Evolutionary conservation across 1,140 invertebrate genomes (phyloP).

Genomic region (Galendromus occidentalis): DNA sequence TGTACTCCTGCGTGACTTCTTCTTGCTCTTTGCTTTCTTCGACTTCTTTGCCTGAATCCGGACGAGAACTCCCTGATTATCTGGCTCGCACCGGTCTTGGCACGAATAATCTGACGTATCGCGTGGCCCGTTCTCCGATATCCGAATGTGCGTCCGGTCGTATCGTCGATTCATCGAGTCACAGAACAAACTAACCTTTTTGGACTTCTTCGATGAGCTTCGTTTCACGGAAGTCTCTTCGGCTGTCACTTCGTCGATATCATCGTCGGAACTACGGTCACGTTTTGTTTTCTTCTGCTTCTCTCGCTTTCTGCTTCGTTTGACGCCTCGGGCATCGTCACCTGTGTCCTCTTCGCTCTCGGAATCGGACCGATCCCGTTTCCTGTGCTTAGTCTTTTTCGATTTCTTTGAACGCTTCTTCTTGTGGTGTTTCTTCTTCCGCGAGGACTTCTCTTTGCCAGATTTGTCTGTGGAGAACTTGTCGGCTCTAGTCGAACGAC

Average conservation of each 20-base stretch:
- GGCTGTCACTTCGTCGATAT: neutral
- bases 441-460: constrained; percentile 17
- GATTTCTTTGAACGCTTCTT: constrained; percentile 18
- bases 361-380: constrained; percentile 21
- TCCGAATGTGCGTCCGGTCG: too few relatives aligned
- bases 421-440: constrained; percentile 20
- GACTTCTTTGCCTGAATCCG: neutral
- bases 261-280: neutral
- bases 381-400: constrained; percentile 21
- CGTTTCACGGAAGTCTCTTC: neutral
- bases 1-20: neutral
- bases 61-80: neutral
- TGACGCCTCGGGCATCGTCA: neutral
- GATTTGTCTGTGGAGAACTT: constrained; percentile 15
- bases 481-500: constrained; percentile 17
- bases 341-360: constrained; percentile 16
- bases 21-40: neutral
- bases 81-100: neutral
- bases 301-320: constrained; percentile 19
- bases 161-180: neutral
- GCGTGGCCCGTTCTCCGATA: too few relatives aligned
- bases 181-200: neutral
- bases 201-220: neutral
- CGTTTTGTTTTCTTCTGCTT: constrained; percentile 19
- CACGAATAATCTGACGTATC: neutral